Evolutionary conservation across 2,888 invertebrate species (phyloP).

Genomic region (Parnassius glacialis): DNA sequence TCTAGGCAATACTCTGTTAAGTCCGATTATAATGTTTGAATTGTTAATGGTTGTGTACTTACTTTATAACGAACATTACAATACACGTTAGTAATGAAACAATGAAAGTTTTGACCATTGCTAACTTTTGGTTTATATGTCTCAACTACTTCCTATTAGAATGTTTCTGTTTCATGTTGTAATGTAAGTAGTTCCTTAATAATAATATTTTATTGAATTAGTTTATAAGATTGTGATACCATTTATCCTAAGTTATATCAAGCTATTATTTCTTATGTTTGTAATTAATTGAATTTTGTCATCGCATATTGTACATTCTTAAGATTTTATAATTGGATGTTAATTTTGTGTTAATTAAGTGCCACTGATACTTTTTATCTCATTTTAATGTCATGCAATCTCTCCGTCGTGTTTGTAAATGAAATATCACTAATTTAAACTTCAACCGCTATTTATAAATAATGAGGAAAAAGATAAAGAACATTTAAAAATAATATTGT

Average conservation of each 20-base stretch:
- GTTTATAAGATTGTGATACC: slow-evolving; percentile 78
- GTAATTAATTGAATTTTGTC: slow-evolving; percentile 49
- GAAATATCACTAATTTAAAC: slow-evolving; percentile 18
- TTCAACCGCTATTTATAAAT: slow-evolving; percentile 30
- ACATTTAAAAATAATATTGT: slow-evolving; percentile 63
- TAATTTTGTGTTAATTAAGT: slow-evolving; percentile 52
- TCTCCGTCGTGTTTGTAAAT: slow-evolving; percentile 41
- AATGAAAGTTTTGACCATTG: slow-evolving; percentile 35
- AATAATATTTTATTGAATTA: slow-evolving; percentile 61
- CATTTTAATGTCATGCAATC: slow-evolving; percentile 42
- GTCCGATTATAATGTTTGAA: slow-evolving; percentile 50
- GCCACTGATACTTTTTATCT: slow-evolving; percentile 41
- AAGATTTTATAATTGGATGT: slow-evolving; percentile 56
- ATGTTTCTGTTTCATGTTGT: slow-evolving; percentile 65
- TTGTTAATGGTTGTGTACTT: slow-evolving; percentile 78
- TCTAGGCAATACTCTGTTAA: slow-evolving; percentile 28
- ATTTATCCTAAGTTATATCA: slow-evolving; percentile 70
- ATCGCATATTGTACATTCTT: slow-evolving; percentile 49
- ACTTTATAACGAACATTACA: slow-evolving; percentile 39
- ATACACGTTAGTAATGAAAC: slow-evolving; percentile 35
- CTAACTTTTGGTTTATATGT: slow-evolving; percentile 45
- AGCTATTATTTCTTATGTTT: slow-evolving; percentile 57
- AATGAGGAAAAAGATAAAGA: slow-evolving; percentile 54
- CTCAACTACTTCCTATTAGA: slow-evolving; percentile 65
- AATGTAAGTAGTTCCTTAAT: slow-evolving; percentile 77